Base-by-base conservation (phyloP, 2,888 invertebrate genomes). In the Choristoneura rosaceana region DNA sequence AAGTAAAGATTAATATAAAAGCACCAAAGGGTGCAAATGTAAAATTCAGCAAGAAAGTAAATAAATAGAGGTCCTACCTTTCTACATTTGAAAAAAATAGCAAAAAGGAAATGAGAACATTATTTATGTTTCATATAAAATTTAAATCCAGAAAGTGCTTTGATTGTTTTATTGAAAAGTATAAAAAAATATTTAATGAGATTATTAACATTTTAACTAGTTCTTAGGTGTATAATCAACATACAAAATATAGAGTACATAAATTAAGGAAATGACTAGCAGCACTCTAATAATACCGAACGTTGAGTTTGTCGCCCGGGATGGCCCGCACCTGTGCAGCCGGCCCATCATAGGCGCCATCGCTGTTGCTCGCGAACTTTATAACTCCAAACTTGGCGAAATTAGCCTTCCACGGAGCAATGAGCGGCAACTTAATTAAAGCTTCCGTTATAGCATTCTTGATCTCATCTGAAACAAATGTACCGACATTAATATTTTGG, bases 281-380 rank as follows among this genome's bases (percentile, higher is more conserved):
- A 87, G 78, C 66, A 90, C 75, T 80, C 94, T 94, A 95, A 92
- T 95, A 95, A 93, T 95, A 95, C 82, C 93, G 87, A 87, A 94
- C 81, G 83, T 92, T 93, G 90, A 95, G 90, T 84, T 91, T 92
- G 81, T 91, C 91, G 78, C 86, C 87, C 82, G 91, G 87, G 88
- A 89, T 87, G 88, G 92, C 83, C 88, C 94, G 89, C 91, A 92
- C 83, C 85, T 94, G 94, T 90, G 94, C 91, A 91, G 90, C 83
- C 86, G 90, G 83, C 89, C 92, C 90, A 86, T 93, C 82, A 81
- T 95, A 95, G 82, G 89, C 84, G 85, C 86, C 91, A 89, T 90
- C 82, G 74, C 86, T 87, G 80, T 95, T 95, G 33, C 70, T 79
- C 4, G 83, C 90, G 80, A 94, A 95, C 77, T 93, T 94, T 61